These are phyloP conservation scores for Scomber colias DNA, from an alignment of 2,113 vertebrate genomes.

Conservation along the genomic window DNA sequence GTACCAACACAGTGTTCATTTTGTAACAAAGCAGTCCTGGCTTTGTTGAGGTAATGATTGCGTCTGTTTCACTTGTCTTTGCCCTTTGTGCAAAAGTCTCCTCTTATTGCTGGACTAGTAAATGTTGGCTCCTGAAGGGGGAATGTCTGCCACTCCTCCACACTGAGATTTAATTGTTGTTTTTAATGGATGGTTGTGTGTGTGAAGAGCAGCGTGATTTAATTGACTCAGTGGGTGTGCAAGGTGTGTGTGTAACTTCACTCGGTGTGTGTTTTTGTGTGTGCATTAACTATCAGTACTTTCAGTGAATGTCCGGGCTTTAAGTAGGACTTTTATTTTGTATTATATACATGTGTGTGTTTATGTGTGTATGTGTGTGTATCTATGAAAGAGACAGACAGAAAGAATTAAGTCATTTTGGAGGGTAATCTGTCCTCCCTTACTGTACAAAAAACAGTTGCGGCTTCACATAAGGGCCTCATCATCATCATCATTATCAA, in stretches of 20 bases:
- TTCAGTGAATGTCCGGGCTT: constrained; percentile 2
- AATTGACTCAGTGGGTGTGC: neutral
- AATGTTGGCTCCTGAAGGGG: constrained; percentile 24
- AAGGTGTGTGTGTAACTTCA: neutral
- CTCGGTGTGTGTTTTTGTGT: neutral
- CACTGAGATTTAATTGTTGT: constrained; percentile 46
- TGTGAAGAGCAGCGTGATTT: constrained; percentile 5
- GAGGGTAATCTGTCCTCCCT: constrained; percentile 37
- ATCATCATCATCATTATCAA: constrained; percentile 20
- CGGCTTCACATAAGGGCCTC: constrained; percentile 14
- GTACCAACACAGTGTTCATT: constrained; percentile 52
- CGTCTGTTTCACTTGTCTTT: constrained; percentile 67
- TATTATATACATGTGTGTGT: no score
- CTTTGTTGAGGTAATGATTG: constrained; percentile 63
- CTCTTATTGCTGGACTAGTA: constrained; percentile 15
- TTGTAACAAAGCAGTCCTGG: constrained; percentile 54
- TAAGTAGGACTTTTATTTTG: neutral
- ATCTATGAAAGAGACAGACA: neutral
- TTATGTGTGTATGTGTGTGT: neutral
- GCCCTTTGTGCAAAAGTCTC: constrained; percentile 43
- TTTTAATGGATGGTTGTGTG: constrained; percentile 39
- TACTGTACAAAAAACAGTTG: constrained; percentile 24
- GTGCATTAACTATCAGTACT: neutral
- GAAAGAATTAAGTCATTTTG: constrained; percentile 8
- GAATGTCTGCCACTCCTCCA: constrained; percentile 9